phyloP scores from a whole-genome alignment of 2,113 vertebrate genomes.

The Empidonax traillii region DNA sequence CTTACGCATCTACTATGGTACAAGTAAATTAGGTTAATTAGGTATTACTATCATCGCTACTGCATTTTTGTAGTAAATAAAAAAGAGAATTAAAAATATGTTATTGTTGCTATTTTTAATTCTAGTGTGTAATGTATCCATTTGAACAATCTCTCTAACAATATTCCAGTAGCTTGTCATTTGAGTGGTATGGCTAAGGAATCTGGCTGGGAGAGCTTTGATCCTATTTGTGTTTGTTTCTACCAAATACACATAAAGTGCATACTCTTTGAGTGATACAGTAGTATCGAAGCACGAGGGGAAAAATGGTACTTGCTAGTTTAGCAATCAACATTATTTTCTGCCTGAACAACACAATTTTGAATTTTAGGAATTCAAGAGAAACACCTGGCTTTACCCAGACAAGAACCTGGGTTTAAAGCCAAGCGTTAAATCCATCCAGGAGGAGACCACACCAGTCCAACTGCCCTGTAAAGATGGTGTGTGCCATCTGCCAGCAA shows the following conservation, averaged over 20 bases:
- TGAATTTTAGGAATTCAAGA: not conserved
- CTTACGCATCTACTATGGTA: not conserved
- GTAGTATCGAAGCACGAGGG: not conserved
- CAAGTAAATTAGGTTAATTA: not conserved
- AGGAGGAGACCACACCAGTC: not conserved
- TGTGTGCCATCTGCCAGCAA: not conserved
- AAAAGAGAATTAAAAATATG: not conserved
- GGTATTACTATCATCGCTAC: not conserved
- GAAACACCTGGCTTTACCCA: not conserved
- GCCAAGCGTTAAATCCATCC: not conserved
- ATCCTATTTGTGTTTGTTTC: not conserved
- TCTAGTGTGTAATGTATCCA: not conserved
- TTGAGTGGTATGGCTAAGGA: not conserved
- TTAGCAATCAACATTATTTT: not conserved
- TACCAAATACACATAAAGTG: not conserved
- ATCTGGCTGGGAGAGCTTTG: not conserved
- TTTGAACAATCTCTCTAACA: not conserved
- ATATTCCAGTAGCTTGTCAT: not conserved
- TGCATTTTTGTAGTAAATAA: not conserved
- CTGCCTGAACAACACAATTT: not conserved
- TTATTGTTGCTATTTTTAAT: not conserved
- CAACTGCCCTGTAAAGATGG: not conserved
- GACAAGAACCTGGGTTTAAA: not conserved
- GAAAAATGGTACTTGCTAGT: not conserved
- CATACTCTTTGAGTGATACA: not conserved